Evolutionary conservation across 2,888 invertebrate genomes (phyloP), one percentile per base, ranked within the genome.

Genomic region (Eretmocerus hayati): DNA sequence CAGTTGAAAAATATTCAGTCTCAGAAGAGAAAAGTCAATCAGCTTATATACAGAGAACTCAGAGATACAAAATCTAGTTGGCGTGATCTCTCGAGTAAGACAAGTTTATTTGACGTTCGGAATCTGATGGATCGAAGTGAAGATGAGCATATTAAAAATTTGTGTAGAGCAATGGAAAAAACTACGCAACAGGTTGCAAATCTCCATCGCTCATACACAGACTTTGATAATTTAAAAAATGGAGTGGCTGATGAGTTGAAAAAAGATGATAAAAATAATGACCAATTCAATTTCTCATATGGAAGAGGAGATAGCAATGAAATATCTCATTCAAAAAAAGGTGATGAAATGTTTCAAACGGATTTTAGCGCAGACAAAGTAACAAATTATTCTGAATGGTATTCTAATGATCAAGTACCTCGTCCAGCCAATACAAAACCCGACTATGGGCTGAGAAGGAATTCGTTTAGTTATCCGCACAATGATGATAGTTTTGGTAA

Each of bases 21-120:
- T 2, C 46, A 54, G 15, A 54, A 52, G 37, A 48, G 40, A 6
- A 30, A 42, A 30, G 46, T 54, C 2, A 51, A 49, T 45, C 44
- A 52, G 22, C 4, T 54, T 11, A 51, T 54, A 21, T 44, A 13
- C 9, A 46, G 39, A 15, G 54, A 54, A 13, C 22, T 54, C 6
- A 48, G 39, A n/a, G 44, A 39, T 38, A 31, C 43, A 9, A 48
- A 45, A 36, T 41, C 31, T 5, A 37, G 9, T 21, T 53, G 53
- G 50, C 48, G 41, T 16, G 50, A 53, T 5, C 16, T 50, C 2
- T 37, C 16, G 32, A 13, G 31, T 16, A 48, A 38, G 5, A 15
- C 40, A 4, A 43, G 42, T n/a, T 18, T 39, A 16, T 2, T 33
- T 9, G 36, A 44, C 18, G n/a, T 42, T 2, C 22, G 19, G 21